Conservation (phyloP, 92 coral and sea anemone genomes). For the Bergia puertoricense region DNA sequence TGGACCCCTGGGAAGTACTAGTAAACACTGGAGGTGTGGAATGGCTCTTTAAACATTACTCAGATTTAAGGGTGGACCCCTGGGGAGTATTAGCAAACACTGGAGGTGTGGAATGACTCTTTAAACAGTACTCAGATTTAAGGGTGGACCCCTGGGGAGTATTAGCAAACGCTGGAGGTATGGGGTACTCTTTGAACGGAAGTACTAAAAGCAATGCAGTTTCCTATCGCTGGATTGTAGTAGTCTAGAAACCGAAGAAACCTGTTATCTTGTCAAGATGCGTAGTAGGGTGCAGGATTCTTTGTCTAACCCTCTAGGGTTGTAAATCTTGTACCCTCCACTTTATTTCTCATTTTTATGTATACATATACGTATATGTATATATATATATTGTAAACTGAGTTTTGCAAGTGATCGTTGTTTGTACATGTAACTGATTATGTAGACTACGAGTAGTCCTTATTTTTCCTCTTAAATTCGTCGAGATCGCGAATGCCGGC, state of each 20-base stretch:
- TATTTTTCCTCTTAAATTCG: too few relatives aligned
- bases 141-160: slow-evolving; percentile 66
- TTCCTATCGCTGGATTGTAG: not conserved
- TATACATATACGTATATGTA: too few relatives aligned
- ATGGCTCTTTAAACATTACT: too few relatives aligned
- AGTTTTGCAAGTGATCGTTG: too few relatives aligned
- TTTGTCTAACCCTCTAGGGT: too few relatives aligned
- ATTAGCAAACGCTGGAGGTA: slow-evolving; percentile 47
- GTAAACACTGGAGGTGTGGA: too few relatives aligned
- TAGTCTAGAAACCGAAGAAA: not conserved
- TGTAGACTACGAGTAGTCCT: too few relatives aligned
- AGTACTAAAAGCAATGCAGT: not conserved
- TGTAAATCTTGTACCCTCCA: too few relatives aligned
- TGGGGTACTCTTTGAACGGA: not conserved
- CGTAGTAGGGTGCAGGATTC: not conserved
- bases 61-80: slow-evolving; percentile 72
- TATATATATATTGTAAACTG: too few relatives aligned
- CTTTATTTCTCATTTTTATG: too few relatives aligned
- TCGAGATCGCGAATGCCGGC: too few relatives aligned
- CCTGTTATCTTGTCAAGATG: not conserved
- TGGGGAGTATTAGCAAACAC: slow-evolving; percentile 47
- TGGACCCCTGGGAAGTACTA: slow-evolving; percentile 67
- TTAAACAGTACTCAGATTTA: slow-evolving; percentile 55
- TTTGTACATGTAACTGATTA: too few relatives aligned
- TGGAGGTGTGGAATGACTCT: not conserved